A percentile compares a stretch with the other conserved stretches of the same genome.
phyloP scores from a whole-genome alignment of 2,888 invertebrate genomes.

The Tetropium fuscum region DNA sequence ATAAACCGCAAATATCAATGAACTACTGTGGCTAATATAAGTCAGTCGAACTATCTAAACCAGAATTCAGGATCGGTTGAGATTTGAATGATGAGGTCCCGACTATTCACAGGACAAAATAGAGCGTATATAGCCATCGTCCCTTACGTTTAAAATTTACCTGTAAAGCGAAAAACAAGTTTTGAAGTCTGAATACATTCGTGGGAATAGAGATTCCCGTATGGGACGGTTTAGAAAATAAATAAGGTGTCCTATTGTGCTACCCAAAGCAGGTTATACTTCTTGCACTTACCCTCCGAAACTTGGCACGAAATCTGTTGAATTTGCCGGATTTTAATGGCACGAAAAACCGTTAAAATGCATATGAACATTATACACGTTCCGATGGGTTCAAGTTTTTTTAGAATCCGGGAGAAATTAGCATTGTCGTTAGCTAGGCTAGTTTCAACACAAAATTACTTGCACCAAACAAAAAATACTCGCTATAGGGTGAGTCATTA shows the following conservation, averaged over 20 bases:
- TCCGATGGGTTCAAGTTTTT: constrained; percentile 44
- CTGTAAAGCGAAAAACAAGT: constrained; percentile 58
- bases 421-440: too few species aligned
- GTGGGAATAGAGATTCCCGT: constrained; percentile 54
- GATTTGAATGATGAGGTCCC: constrained; percentile 38
- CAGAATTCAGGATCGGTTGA: constrained; percentile 35
- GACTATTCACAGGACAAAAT: constrained; percentile 43
- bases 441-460: too few species aligned
- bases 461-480: too few species aligned
- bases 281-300: constrained; percentile 44
- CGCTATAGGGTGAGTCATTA: too few species aligned
- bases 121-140: constrained; percentile 41
- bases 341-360: constrained; percentile 47
- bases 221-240: constrained; percentile 53
- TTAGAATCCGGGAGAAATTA: constrained; percentile 33
- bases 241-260: constrained; percentile 52
- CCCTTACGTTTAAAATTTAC: constrained; percentile 50
- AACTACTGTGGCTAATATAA: constrained; percentile 24
- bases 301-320: constrained; percentile 44
- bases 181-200: constrained; percentile 37
- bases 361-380: constrained; percentile 44
- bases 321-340: constrained; percentile 39
- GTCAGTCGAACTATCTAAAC: constrained; percentile 20
- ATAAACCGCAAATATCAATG: constrained; percentile 8
- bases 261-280: constrained; percentile 43